Conservation (phyloP, 2,888 invertebrate genomes). For the Tryphoninae sp. region DNA sequence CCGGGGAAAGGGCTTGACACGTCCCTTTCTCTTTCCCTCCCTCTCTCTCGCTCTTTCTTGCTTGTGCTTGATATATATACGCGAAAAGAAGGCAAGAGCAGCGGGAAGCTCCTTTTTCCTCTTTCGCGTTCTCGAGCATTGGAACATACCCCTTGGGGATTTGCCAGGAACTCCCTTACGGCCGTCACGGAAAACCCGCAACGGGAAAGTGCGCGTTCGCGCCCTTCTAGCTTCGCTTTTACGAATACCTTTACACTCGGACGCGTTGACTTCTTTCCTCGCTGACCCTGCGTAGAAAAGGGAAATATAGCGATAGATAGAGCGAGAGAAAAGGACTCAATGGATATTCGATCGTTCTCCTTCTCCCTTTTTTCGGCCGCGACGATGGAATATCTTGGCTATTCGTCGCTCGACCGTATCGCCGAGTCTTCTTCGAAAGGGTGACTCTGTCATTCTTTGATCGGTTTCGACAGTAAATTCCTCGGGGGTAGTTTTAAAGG, state of each 20-base stretch:
- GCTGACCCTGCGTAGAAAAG: slow-evolving; percentile 69
- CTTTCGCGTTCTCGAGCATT: slow-evolving; percentile 52
- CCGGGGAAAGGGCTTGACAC: slow-evolving; percentile 50
- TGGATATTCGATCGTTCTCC: slow-evolving; percentile 48
- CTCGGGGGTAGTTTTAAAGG: slow-evolving; percentile 10
- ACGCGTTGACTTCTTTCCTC: slow-evolving; percentile 72
- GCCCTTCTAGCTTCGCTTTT: slow-evolving; percentile 68
- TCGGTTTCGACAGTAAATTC: slow-evolving; percentile 37
- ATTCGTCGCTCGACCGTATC: slow-evolving; percentile 46
- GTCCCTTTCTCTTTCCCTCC: neutral
- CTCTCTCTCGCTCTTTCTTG: too few species aligned
- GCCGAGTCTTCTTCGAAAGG: slow-evolving; percentile 41
- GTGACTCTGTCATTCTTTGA: slow-evolving; percentile 56
- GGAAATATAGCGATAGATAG: slow-evolving; percentile 4
- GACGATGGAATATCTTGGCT: slow-evolving; percentile 43
- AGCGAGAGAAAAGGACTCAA: slow-evolving; percentile 32
- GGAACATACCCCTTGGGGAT: slow-evolving; percentile 72
- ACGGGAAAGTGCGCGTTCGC: slow-evolving; percentile 63
- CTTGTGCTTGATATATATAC: neutral
- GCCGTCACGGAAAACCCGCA: slow-evolving; percentile 39
- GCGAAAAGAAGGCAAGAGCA: slow-evolving; percentile 34
- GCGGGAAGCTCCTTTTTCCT: slow-evolving; percentile 39
- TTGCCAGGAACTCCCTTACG: slow-evolving; percentile 58
- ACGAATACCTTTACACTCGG: slow-evolving; percentile 80
- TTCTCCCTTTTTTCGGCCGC: neutral